Base-by-base conservation (phyloP, 2,797 vertebrate species). In the Melanotaenia trifasciata region DNA sequence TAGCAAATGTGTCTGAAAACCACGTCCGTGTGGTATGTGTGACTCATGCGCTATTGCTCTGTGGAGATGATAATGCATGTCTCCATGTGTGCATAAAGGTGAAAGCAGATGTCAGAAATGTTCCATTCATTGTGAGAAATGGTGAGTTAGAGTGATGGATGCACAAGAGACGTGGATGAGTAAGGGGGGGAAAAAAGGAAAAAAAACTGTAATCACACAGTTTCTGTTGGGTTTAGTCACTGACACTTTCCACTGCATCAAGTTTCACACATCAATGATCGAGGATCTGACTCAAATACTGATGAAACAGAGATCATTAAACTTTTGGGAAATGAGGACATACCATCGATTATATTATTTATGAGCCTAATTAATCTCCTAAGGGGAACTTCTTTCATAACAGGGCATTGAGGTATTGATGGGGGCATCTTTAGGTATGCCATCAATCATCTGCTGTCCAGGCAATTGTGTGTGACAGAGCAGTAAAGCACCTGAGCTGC, bases 291-390 rank as follows among this genome's bases (percentile, higher is more conserved):
- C 87, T 92, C 86, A 84, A 90, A 93, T 89, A 84, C 92, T 88
- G 93, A 94, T 85, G 47, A 90, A 90, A 86, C 22, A 75, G 75
- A 84, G 79, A 85, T 90, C 92, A 90, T 94, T 94, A 91, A 93
- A 93, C 85, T 88, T 92, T 92, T 76, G 75, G 86, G 82, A 89
- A 87, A 91, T 63, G 85, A 87, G 86, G 86, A 90, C 84, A 84
- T 78, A 88, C 75, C 87, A 90, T 91, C 91, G 91, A 94, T 93
- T 93, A 67, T 82, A 86, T 87, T 86, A 85, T 94, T 91, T 93
- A 94, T 89, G 89, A 79, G 84, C 58, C 81, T 90, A 92, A 94
- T 94, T 92, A 90, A 94, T 94, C 90, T 87, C 70, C 78, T 69
- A 59, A 77, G 76, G 79, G 87, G 86, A 78, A 81, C 72, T 74